Evolutionary conservation across 1,140 invertebrate genomes (phyloP), one percentile per base, ranked within the genome.

Genomic region (Heliconius hermathena): DNA sequence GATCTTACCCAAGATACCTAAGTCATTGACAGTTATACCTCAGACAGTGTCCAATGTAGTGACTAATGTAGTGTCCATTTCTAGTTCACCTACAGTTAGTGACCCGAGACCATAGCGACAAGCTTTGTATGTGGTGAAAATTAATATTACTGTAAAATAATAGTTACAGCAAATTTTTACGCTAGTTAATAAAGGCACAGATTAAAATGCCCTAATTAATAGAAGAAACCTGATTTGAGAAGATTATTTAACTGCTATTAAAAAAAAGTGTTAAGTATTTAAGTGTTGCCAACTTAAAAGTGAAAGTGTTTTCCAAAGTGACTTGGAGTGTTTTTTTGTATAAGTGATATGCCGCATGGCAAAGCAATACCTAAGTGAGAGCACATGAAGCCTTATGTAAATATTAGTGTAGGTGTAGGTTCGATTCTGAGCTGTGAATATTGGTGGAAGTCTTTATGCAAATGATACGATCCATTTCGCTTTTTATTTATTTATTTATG

Each of bases 11-110:
- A 97, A 97, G 92, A 97, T 97, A 86, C 97, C 97, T 16, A 97
- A 97, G 89, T 97, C 96, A 2, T 88, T 97, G 66, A 97, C 97
- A 3, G 96, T 97, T 75, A 97, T 97, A 83, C 96, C 96, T 0
- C 97, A 97, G 86, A 96, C 95, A 20, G 78, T 84, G 33, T 26
- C 85, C 36, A 82, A 96, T 88, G 87, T 87, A 3, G 74, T 85
- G n/a, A 79, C 79, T 66, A 82, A 96, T 89, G 87, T 87, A 5
- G 78, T 85, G n/a, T 79, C 79, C n/a, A 66, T 66, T 0, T 13
- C 60, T 26, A 66, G 11, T 66, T 66, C 22, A n/a, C 20, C 54
- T 29, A 66, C 22, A 66, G 73, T 81, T 33, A 82, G 79, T 16
- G 85, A 85, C 16, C 81, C 81, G 80, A 83, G 88, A 71, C 91